A percentile compares a stretch with the other conserved stretches of the same genome.
Evolutionary conservation across 2,888 invertebrate genomes (phyloP).

Genomic region (Eupithecia vulgata): DNA sequence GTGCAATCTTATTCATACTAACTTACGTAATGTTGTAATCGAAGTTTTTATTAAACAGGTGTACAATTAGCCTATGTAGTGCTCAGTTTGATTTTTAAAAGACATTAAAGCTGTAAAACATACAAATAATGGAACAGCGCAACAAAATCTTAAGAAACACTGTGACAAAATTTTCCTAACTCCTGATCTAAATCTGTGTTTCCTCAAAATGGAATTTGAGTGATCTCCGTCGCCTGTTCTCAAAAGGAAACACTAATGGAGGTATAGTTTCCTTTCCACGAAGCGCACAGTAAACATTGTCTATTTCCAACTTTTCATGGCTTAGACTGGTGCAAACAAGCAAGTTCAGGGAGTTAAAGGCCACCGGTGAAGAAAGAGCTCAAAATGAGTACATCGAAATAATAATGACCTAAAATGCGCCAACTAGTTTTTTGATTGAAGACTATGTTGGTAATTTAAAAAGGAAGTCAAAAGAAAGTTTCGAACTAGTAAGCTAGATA

Average conservation of each 20-base stretch:
- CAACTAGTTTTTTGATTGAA: not conserved
- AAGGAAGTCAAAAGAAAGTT: not conserved
- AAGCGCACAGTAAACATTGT: conserved; percentile 51
- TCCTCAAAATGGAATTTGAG: conserved; percentile 59
- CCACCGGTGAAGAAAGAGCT: not conserved
- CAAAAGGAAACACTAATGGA: conserved; percentile 64
- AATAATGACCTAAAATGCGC: not conserved
- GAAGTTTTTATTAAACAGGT: not conserved
- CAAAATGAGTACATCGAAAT: not conserved
- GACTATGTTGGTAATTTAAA: not conserved
- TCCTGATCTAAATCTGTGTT: conserved; percentile 55
- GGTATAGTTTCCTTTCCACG: conserved; percentile 62
- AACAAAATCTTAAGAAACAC: not conserved
- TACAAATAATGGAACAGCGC: not conserved
- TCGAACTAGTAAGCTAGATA: not conserved
- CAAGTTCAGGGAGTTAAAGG: conserved; percentile 11
- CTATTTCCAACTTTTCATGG: conserved; percentile 53
- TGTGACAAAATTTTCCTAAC: conserved; percentile 22
- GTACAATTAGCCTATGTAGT: not conserved
- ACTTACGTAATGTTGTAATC: not conserved
- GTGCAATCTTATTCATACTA: not conserved
- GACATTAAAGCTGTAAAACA: not conserved
- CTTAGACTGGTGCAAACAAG: conserved; percentile 21
- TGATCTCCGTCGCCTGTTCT: conserved; percentile 54
- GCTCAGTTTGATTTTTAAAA: not conserved